Base-by-base conservation (phyloP, 2,888 invertebrate species). In the Nomada flava region DNA sequence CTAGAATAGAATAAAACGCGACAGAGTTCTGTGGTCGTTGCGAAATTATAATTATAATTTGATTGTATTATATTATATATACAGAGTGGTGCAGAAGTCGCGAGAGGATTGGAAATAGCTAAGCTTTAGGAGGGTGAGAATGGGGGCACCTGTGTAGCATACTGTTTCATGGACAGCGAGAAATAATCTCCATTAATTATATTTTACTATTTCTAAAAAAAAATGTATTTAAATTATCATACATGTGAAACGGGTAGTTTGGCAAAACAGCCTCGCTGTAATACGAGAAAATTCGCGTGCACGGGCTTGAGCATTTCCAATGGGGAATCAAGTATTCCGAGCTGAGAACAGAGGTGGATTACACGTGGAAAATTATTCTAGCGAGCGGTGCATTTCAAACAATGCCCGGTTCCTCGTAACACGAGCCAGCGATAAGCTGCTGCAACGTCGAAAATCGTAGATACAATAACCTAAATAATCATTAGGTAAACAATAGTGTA, bases 401-500 rank as follows among this genome's bases (percentile, higher is more conserved):
- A 79, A 74, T 81, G 42, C 59, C 64, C 36, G 53, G 26, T 63
- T 64, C 18, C 64, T 68, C 53, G 69, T 64, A 74, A 79, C 79
- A 73, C 65, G 64, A 20, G 2, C 63, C 26, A 29, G 44, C 59
- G 73, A 79, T 79, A 78, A 72, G 74, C 68, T 23, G 79, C 74
- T 79, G 65, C 55, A 79, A 63, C 79, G 64, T 36, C 47, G 69
- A 79, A 79, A 79, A 79, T 71, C 79, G 53, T 59, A 42, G 67
- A 47, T 67, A 52, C 67, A 62, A 75, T 75, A 82, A 75, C 75
- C 75, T 67, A 83, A 83, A 79, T 86, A 85, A 86, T 86, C 67
- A 74, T 79, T 77, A 75, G 69, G 55, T 76, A 86, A 86, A 85
- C 83, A 83, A 86, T 85, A 72, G 76, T 60, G 68, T 47, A 68